These are phyloP conservation scores for Phrynosoma platyrhinos DNA, from an alignment of 2,113 vertebrate species.

Conservation along the genomic window DNA sequence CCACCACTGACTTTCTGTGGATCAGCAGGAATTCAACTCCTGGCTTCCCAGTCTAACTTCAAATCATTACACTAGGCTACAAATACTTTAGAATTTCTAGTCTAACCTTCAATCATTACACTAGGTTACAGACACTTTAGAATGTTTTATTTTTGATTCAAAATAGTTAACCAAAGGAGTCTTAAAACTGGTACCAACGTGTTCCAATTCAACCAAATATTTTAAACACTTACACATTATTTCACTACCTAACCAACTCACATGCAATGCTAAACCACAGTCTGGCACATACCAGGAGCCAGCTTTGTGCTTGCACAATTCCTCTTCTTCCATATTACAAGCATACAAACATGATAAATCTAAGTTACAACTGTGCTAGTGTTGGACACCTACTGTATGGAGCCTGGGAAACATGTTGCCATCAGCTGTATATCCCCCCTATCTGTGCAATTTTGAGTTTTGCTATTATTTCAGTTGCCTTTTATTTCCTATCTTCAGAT, in stretches of 20 bases:
- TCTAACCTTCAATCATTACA: no score
- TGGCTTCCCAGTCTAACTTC: no score
- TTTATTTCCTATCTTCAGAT: neutral
- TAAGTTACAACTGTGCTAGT: no score
- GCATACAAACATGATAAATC: neutral
- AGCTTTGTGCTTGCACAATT: neutral
- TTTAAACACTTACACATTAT: neutral
- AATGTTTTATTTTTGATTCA: neutral
- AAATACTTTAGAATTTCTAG: neutral
- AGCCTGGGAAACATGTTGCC: neutral
- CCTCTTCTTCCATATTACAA: neutral
- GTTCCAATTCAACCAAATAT: neutral
- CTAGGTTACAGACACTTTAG: neutral
- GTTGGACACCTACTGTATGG: neutral
- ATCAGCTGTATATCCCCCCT: neutral
- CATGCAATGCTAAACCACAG: neutral
- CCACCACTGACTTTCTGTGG: no score
- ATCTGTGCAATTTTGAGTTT: neutral
- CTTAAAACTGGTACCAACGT: neutral
- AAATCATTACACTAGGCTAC: neutral
- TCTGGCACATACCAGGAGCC: neutral
- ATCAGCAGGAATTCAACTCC: no score
- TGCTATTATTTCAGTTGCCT: neutral
- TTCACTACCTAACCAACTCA: neutral
- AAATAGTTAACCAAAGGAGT: neutral